Percentiles rank a stretch among this genome's conserved stretches.
phyloP scores from a whole-genome alignment of 1,140 invertebrate genomes.

The Aphelenchoides besseyi region DNA sequence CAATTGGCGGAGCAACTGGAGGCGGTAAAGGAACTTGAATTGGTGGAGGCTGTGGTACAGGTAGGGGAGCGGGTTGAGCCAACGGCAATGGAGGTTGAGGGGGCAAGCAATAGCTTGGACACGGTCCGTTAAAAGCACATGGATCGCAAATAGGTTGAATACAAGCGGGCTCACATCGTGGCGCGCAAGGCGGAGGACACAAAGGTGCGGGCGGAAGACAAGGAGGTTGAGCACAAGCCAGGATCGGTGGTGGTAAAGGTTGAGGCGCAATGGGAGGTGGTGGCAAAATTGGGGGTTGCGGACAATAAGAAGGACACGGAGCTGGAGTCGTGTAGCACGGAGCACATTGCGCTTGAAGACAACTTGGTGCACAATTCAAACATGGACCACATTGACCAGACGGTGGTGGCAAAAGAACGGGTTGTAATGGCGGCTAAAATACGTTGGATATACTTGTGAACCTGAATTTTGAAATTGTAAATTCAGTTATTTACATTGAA shows the following conservation, averaged over 20 bases:
- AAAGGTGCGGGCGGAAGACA: neutral
- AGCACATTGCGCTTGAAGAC: neutral
- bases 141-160: constrained; percentile 1
- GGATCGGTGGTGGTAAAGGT: too few species aligned
- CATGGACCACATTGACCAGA: neutral
- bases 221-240: too few species aligned
- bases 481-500: too few species aligned
- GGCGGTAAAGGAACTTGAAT: constrained; percentile 11
- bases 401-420: neutral
- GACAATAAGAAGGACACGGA: neutral
- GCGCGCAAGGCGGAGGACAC: neutral
- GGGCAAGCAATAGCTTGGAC: neutral
- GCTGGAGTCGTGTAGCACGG: neutral
- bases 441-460: too few species aligned
- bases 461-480: too few species aligned
- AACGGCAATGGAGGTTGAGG: neutral
- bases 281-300: neutral
- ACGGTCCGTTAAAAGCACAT: neutral
- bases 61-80: constrained; percentile 12
- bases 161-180: neutral
- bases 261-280: neutral
- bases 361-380: neutral
- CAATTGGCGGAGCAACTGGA: constrained; percentile 10
- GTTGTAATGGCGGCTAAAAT: too few species aligned
- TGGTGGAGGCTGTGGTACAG: neutral